These are phyloP conservation scores for Therioaphis trifolii DNA, from an alignment of 2,888 invertebrate species.

Conservation along the genomic window DNA sequence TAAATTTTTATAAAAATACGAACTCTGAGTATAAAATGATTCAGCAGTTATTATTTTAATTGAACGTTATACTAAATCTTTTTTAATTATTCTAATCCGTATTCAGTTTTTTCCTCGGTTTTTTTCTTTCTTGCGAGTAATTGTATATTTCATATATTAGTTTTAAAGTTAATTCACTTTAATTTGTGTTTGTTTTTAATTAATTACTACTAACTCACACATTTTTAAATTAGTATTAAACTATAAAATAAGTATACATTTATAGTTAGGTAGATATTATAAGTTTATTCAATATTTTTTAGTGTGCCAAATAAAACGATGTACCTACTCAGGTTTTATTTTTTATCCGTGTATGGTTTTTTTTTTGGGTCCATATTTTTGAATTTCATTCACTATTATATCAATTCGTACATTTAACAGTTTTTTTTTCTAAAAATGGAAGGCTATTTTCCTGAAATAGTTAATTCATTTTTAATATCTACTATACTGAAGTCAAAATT, in stretches of 20 bases:
- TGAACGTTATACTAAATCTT: too few relatives aligned
- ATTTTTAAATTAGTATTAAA: neutral
- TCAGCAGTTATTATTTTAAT: too few relatives aligned
- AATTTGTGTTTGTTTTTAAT: conserved; percentile 7
- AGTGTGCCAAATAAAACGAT: neutral
- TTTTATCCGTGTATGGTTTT: neutral
- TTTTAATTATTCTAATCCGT: neutral
- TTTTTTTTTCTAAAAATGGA: conserved; percentile 32
- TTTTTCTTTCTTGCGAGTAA: neutral
- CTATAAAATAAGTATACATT: too few relatives aligned
- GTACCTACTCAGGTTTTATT: neutral
- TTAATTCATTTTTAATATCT: conserved; percentile 31
- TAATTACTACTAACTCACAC: neutral
- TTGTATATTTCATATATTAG: neutral
- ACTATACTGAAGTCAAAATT: neutral
- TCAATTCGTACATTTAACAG: neutral
- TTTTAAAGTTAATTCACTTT: neutral
- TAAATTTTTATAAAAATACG: too few relatives aligned
- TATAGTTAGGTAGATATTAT: too few relatives aligned
- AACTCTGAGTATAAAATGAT: too few relatives aligned
- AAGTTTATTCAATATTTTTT: neutral
- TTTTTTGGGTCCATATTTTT: neutral
- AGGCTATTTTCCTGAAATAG: conserved; percentile 29
- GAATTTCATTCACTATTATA: neutral
- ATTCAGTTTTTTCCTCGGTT: neutral